phyloP scores from a whole-genome alignment of 2,113 vertebrate genomes.

The Poecile atricapillus region DNA sequence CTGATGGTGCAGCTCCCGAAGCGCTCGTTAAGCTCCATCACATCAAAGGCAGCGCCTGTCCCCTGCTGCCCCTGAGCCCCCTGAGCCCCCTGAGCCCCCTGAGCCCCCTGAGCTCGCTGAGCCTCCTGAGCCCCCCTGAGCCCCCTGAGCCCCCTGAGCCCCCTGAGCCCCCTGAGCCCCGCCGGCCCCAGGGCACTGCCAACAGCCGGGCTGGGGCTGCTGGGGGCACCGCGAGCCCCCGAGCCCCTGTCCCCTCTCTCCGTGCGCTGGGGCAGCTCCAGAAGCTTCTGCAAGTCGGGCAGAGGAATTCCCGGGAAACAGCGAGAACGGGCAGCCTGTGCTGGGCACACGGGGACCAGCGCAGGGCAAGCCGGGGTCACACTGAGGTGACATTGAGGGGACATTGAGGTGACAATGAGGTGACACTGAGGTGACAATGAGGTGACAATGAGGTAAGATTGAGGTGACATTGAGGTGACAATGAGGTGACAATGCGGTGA shows the following conservation, averaged over 20 bases:
- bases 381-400: too few species aligned
- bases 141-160: too few species aligned
- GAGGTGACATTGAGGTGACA: too few species aligned
- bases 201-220: not conserved
- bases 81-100: too few species aligned
- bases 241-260: not conserved
- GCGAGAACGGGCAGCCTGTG: not conserved
- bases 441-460: not conserved
- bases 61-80: not conserved
- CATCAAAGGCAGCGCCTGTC: not conserved
- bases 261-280: rapidly evolving
- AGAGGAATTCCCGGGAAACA: rapidly evolving
- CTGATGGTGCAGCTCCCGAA: not conserved
- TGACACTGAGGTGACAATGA: too few species aligned
- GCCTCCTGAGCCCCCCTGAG: too few species aligned
- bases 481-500: too few species aligned
- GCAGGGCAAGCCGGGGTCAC: rapidly evolving
- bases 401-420: too few species aligned
- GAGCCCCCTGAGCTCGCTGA: too few species aligned
- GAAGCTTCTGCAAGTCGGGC: not conserved
- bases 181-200: too few species aligned
- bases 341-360: rapidly evolving
- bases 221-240: not conserved
- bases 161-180: too few species aligned
- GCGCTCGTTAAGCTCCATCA: not conserved